Evolutionary conservation across 2,797 vertebrate genomes (phyloP).

Genomic region (Orientallactaga sibirica): DNA sequence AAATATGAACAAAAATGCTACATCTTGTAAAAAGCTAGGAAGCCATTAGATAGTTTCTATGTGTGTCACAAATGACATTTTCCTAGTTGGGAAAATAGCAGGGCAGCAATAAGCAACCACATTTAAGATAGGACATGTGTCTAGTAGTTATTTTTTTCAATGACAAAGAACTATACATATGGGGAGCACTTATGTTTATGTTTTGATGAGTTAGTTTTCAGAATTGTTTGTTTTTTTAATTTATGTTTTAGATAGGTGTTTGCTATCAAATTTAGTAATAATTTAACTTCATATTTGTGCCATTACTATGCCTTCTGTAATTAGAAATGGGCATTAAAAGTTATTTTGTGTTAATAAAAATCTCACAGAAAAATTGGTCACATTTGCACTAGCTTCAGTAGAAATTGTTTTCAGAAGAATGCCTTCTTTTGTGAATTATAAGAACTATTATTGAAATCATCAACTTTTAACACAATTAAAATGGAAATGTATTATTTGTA

Average conservation of each 20-base stretch:
- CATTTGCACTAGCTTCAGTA: not conserved
- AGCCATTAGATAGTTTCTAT: not conserved
- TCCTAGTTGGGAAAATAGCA: not conserved
- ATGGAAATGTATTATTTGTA: slow-evolving; percentile 10
- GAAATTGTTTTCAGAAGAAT: slow-evolving; percentile 45
- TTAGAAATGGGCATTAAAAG: slow-evolving; percentile 33
- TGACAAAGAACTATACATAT: not conserved
- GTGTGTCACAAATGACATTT: not conserved
- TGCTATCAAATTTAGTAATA: slow-evolving; percentile 40
- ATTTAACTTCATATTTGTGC: slow-evolving; percentile 2
- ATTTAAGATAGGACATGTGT: not conserved
- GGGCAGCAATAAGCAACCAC: not conserved
- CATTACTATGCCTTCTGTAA: not conserved
- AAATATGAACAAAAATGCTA: not conserved
- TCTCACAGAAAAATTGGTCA: not conserved
- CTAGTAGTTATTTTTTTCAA: not conserved
- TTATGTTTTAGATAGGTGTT: slow-evolving; percentile 5
- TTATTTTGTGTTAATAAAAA: slow-evolving; percentile 13
- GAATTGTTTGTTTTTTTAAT: not conserved
- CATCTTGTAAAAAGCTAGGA: not conserved
- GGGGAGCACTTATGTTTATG: not conserved
- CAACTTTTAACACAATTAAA: slow-evolving; percentile 53
- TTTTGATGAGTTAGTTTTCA: slow-evolving; percentile 5
- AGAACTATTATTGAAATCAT: slow-evolving; percentile 26
- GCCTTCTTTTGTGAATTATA: slow-evolving; percentile 41